Percentiles rank a stretch among this genome's conserved stretches.
Conservation (phyloP, 2,888 invertebrate species). For the Sphaerophoria rueppellii region DNA sequence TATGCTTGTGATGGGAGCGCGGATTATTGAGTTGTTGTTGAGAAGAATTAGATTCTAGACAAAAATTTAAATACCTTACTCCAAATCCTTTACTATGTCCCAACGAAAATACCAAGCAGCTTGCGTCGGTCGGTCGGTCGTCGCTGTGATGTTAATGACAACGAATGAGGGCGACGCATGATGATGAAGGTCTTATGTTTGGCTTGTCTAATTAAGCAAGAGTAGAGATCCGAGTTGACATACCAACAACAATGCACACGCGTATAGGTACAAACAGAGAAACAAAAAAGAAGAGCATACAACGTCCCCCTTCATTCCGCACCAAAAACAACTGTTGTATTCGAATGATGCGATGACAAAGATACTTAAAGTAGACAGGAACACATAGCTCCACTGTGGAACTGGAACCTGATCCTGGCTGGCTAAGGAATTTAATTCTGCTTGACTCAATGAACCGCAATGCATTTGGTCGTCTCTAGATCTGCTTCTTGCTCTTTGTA, state of each 20-base stretch:
- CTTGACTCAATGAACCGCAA: conserved; percentile 72
- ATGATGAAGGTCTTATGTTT: conserved; percentile 53
- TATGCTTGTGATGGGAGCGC: background rate
- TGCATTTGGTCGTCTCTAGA: conserved; percentile 61
- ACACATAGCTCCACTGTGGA: background rate
- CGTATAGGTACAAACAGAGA: conserved; percentile 35
- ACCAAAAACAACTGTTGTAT: conserved; percentile 54
- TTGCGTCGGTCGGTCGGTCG: too few species aligned
- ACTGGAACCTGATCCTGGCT: conserved; percentile 65
- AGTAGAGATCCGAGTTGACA: conserved; percentile 55
- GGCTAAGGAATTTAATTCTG: conserved; percentile 64
- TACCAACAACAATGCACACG: conserved; percentile 56
- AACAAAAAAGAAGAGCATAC: background rate
- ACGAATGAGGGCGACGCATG: conserved; percentile 26
- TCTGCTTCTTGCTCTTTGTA: conserved; percentile 25
- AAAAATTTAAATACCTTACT: conserved; percentile 14
- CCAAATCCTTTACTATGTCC: conserved; percentile 28
- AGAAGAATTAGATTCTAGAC: background rate
- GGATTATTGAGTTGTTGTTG: background rate
- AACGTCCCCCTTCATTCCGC: background rate
- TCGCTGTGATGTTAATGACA: conserved; percentile 5
- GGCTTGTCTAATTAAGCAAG: conserved; percentile 66
- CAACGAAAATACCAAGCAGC: conserved; percentile 3
- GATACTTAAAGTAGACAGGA: conserved; percentile 29
- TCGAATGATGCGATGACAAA: conserved; percentile 39